A percentile compares a stretch with the other conserved stretches of the same genome.
Evolutionary conservation across 2,113 vertebrate genomes (phyloP).

Genomic region (Heterotilapia buettikoferi): DNA sequence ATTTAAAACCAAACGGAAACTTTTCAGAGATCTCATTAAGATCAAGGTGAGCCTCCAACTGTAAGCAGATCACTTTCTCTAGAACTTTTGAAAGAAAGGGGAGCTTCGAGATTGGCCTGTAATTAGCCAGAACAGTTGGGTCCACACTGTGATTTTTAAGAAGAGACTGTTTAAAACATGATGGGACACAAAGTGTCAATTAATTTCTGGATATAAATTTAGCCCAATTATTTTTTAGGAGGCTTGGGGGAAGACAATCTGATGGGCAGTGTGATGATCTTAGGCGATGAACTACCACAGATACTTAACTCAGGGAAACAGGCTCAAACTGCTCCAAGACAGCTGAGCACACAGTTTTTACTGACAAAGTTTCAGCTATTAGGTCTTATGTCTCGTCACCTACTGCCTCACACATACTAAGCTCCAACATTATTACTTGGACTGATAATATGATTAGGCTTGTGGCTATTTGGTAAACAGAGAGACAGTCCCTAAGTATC

Average conservation of each 20-base stretch:
- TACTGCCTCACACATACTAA: background rate
- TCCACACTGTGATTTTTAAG: background rate
- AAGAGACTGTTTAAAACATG: background rate
- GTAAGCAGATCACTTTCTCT: background rate
- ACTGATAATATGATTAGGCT: background rate
- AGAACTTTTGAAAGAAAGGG: background rate
- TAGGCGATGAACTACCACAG: background rate
- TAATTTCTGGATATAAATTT: background rate
- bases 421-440: background rate
- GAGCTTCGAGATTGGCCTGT: background rate
- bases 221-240: background rate
- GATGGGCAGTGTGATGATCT: background rate
- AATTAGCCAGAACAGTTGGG: background rate
- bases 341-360: background rate
- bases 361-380: background rate
- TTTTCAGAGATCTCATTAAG: background rate
- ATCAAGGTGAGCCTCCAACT: background rate
- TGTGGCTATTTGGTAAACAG: background rate
- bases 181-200: background rate
- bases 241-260: background rate
- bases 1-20: background rate
- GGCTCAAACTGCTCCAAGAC: background rate
- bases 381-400: background rate
- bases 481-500: background rate
- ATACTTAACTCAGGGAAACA: background rate